Evolutionary conservation across 2,888 invertebrate species (phyloP).

Genomic region (Dolomedes plantarius): DNA sequence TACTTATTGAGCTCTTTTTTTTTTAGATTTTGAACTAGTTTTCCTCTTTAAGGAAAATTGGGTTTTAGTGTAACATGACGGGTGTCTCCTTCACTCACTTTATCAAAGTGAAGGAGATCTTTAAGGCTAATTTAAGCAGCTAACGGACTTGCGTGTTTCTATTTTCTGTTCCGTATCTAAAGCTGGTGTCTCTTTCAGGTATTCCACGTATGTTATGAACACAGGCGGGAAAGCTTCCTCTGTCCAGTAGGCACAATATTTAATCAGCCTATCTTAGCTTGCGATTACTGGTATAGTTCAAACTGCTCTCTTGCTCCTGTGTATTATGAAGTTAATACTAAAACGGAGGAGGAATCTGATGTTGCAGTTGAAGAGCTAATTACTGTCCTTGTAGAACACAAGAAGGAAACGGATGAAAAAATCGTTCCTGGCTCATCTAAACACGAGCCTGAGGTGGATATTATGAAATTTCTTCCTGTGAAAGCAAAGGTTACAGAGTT

Average conservation of each 20-base stretch:
- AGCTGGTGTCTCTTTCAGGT: conserved; percentile 42
- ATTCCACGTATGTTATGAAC: conserved; percentile 75
- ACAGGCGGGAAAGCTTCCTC: conserved; percentile 77
- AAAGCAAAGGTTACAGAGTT: conserved; percentile 36
- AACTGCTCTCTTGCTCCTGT: conserved; percentile 82
- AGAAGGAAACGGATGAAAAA: not conserved
- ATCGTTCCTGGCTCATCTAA: not conserved
- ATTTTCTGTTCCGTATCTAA: no score
- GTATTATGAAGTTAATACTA: conserved; percentile 79
- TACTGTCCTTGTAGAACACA: not conserved
- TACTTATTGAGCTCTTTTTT: no score
- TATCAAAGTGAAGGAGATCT: no score
- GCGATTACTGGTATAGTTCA: conserved; percentile 75
- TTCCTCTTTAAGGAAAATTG: no score
- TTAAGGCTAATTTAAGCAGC: no score
- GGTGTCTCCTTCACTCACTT: no score
- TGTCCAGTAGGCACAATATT: conserved; percentile 75
- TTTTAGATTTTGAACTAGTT: no score
- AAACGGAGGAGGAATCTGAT: not conserved
- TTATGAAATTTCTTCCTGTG: conserved; percentile 50
- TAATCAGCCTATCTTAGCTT: conserved; percentile 74
- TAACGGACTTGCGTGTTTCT: no score
- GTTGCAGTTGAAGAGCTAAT: not conserved
- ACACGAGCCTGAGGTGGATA: not conserved
- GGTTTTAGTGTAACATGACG: no score